Evolutionary conservation across 1,140 invertebrate genomes (phyloP).

Genomic region (Drosophila neocordata): DNA sequence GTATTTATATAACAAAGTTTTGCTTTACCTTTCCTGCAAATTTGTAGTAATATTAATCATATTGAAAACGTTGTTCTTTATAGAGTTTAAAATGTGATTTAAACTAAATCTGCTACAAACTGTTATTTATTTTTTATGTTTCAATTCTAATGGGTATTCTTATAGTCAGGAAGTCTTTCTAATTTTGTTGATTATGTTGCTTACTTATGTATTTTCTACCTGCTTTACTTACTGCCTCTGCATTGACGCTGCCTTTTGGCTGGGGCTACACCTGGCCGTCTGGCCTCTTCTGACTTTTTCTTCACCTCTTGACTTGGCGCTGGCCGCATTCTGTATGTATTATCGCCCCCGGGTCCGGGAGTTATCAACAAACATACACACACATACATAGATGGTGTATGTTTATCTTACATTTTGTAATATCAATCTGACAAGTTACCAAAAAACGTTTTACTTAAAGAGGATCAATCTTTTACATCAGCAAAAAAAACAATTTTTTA

Average conservation of each 20-base stretch:
- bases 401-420: constrained; percentile 58
- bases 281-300: constrained; percentile 8
- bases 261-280: constrained; percentile 42
- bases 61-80: no score
- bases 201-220: constrained; percentile 32
- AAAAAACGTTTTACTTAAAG: constrained; percentile 25
- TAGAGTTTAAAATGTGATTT: no score
- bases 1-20: no score
- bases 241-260: constrained; percentile 17
- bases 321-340: constrained; percentile 54
- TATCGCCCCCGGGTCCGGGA: constrained; percentile 36
- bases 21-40: no score
- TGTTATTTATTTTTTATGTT: no score
- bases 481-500: constrained; percentile 65
- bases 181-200: background rate
- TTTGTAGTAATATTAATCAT: no score
- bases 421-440: constrained; percentile 52
- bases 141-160: background rate
- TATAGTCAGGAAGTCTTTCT: background rate
- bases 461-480: constrained; percentile 33
- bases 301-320: constrained; percentile 58
- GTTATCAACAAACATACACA: constrained; percentile 46
- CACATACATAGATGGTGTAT: constrained; percentile 23
- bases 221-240: constrained; percentile 22
- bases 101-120: no score